Evolutionary conservation across 2,797 vertebrate species (phyloP), one percentile per base, ranked within the genome.

Genomic region (Serranus cabrilla): DNA sequence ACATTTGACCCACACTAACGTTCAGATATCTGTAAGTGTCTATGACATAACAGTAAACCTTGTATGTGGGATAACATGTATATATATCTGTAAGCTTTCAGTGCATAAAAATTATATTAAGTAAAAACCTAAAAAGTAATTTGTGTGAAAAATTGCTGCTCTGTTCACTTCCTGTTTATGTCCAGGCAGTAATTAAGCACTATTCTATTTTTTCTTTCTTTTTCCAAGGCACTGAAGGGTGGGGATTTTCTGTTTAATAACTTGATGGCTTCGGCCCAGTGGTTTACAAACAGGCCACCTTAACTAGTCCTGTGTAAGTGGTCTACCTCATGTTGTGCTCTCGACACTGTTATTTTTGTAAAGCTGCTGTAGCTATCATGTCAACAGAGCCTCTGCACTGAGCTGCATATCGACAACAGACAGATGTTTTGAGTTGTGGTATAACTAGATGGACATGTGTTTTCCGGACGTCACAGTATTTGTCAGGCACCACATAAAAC

Each of bases 261-360:
- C 62, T 76, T 71, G 58, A 74, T n/a, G 43, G 80, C 86, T 76
- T 45, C 8, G 43, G 73, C 63, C 76, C 76, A 34, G 76, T 72
- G 66, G 81, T 84, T 90, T 79, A 76, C 83, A 74, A 78, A 80
- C 73, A 64, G 72, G 62, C 82, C 67, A 31, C 57, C 18, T 72
- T 52, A 51, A 76, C 66, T 0, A 58, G 73, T 50, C 64, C 23
- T 60, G 68, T 74, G 77, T 67, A 76, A 58, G 69, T 27, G 83
- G 62, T 89, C 96, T 97, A 97, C 96, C 90, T 95, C 92, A 94
- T 90, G 76, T 74, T 67, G 80, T 56, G 62, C 74, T 72, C 71
- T 49, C 74, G 85, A 88, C 90, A 87, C 92, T 94, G 91, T 91
- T 94, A 75, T 89, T 81, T 74, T 74, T 71, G 62, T 77, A 60